Base-by-base conservation (phyloP, 2,888 invertebrate genomes). In the Pyrocoelia pectoralis region DNA sequence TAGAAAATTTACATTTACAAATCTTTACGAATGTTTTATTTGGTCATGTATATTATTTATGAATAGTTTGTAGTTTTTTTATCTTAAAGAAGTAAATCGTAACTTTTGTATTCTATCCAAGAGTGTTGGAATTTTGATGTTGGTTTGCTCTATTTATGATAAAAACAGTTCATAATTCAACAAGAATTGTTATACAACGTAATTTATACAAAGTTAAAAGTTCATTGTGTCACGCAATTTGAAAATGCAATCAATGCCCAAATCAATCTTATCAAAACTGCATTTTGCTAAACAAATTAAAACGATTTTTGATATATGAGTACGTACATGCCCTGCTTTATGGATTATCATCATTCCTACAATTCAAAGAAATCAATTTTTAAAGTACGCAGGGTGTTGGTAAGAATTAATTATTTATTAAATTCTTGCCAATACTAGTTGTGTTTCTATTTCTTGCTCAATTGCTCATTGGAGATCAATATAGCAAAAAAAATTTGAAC, bases 121-220 rank as follows among this genome's bases (percentile, higher is more conserved):
- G 65, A 56, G 50, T 53, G 54, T 60, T 52, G 54, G 64, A 62
- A 53, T 59, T 56, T 61, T 60, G 66, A 67, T 52, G 66, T 66
- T 68, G 68, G 68, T 68, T 68, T 67, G 67, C 68, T 68, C 65
- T 61, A 61, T 55, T 59, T 62, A 57, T 53, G 49, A 57, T 52
- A 28, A 53, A 57, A 52, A 43, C 14, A 55, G 50, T 38, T 58
- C 54, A 58, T 59, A 63, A 63, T 61, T 59, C 49, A 54, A 48
- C 53, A 53, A 58, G 46, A 53, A 57, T 53, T 29, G 24, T 54
- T 48, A 14, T 6, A 24, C 33, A 53, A 53, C 15, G 18, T 41
- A 53, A 19, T 50, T 57, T 41, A 49, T 46, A 33, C 46, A 46
- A 55, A 41, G 10, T 18, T 41, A 48, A 50, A 28, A 12, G 10